phyloP scores from a whole-genome alignment of 2,888 invertebrate species.

The Caenorhabditis sp. region DNA sequence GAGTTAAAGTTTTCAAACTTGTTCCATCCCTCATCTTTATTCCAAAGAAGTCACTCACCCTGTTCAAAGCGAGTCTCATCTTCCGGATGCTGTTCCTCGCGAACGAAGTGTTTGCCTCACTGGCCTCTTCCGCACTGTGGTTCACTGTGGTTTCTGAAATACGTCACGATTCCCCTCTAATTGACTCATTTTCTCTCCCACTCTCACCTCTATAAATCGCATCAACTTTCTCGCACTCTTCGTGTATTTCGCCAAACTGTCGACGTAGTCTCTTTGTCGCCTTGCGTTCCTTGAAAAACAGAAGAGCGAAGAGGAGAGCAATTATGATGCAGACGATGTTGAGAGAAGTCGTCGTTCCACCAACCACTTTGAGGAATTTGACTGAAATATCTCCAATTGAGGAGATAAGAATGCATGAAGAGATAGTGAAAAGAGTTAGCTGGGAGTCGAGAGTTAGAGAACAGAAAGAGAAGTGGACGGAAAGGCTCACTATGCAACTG shows the following conservation, averaged over 20 bases:
- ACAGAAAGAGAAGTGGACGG: constrained; percentile 36
- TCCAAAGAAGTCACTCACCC: too few species aligned
- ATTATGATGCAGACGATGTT: constrained; percentile 55
- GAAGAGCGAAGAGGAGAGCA: constrained; percentile 46
- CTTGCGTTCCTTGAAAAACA: constrained; percentile 52
- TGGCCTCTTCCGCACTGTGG: constrained; percentile 9
- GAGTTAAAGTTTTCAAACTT: too few species aligned
- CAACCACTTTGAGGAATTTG: constrained; percentile 55
- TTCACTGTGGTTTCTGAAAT: constrained; percentile 53
- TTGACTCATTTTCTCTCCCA: neutral
- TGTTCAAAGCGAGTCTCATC: constrained; percentile 52
- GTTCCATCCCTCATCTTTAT: too few species aligned
- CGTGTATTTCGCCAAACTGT: constrained; percentile 36
- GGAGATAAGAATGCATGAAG: neutral
- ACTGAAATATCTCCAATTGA: constrained; percentile 48
- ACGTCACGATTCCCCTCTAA: constrained; percentile 37
- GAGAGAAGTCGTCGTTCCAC: constrained; percentile 55
- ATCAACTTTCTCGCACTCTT: constrained; percentile 35
- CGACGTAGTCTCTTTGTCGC: constrained; percentile 18
- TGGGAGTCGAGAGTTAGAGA: constrained; percentile 1
- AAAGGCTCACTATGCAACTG: constrained; percentile 59
- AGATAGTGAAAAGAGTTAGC: constrained; percentile 17
- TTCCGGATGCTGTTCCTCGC: constrained; percentile 53
- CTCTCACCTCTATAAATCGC: constrained; percentile 50
- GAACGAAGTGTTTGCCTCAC: constrained; percentile 38